Base-by-base conservation (phyloP, 1,140 invertebrate species). In the Camponotus pennsylvanicus region DNA sequence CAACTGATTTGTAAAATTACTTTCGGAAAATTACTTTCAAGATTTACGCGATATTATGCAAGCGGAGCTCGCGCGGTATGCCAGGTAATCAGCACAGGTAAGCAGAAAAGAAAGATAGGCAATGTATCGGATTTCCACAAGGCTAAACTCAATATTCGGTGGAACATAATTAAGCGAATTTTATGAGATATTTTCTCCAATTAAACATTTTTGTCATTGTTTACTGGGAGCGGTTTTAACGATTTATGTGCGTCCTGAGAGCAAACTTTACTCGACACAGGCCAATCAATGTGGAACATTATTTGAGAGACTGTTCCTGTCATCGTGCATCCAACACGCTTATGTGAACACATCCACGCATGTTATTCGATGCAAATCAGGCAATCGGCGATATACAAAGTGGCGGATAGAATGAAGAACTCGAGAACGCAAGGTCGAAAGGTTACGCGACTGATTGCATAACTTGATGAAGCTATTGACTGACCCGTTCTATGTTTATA, bases 351-450 rank as follows among this genome's bases (percentile, higher is more conserved):
- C 32, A 57, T 40, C 7, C 2, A 15, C 1, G 11, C 61, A 61
- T 73, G 18, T 45, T 27, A 63, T 63, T 75, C 32, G 55, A 83
- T 83, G 55, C 40, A 49, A 83, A 83, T 83, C 69, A 37, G 32
- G 83, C 79, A 40, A 76, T 79, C n/a, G 45, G 32, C 69, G 11
- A 49, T 55, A 27, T 78, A 52, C 13, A 52, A 40, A 71, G 64
- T 7, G 59, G 9, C n/a, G 13, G 52, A 57, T 55, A 63, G 4
- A 52, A 59, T 34, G n/a, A 87, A 37, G 42, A 77, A 76, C 45
- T 55, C 45, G 77, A 52, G 67, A 87, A 87, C 42, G 3, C 87
- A 87, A 83, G 86, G 86, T 85, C 78, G 18, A 87, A 88, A 88
- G 85, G 87, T 86, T 88, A 86, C 21, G 71, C 70, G 85, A 80